Conservation (phyloP, 2,797 vertebrate species). For the Bradypus variegatus region DNA sequence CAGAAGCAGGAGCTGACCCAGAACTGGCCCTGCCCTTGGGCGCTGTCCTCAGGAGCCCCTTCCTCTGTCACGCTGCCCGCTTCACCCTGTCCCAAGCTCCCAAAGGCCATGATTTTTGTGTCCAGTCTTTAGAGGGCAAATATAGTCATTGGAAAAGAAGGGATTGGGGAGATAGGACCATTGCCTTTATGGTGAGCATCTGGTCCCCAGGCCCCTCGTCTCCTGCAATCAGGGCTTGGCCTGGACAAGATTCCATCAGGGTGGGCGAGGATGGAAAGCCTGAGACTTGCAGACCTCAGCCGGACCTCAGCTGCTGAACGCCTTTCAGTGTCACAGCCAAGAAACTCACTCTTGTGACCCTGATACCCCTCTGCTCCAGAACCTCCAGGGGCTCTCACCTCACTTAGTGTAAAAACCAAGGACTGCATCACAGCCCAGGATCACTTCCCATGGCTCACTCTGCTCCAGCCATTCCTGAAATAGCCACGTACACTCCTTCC, state of each 20-base stretch:
- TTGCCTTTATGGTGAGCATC: not conserved
- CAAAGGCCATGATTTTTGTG: accelerated
- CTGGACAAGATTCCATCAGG: conserved; percentile 53
- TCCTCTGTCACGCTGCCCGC: accelerated
- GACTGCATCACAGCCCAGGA: accelerated
- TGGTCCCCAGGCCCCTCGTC: not conserved
- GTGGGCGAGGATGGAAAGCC: not conserved
- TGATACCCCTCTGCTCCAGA: accelerated
- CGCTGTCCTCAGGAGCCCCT: accelerated
- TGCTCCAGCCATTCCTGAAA: not conserved
- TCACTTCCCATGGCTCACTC: not conserved
- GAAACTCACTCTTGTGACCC: conserved; percentile 9
- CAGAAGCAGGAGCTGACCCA: accelerated
- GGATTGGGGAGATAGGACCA: not conserved
- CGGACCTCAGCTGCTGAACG: conserved; percentile 72
- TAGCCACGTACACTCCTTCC: not conserved
- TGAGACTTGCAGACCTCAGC: conserved; percentile 48
- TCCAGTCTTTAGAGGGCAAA: not conserved
- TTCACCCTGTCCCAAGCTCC: not conserved
- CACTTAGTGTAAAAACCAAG: not conserved
- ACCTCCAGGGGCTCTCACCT: not conserved
- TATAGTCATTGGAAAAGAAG: not conserved
- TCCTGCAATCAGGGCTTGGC: not conserved
- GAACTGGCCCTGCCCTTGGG: not conserved
- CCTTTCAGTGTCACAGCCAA: conserved; percentile 62